These are phyloP conservation scores for Propithecus perrieri DNA, from an alignment of 2,797 vertebrate genomes.

Conservation along the genomic window DNA sequence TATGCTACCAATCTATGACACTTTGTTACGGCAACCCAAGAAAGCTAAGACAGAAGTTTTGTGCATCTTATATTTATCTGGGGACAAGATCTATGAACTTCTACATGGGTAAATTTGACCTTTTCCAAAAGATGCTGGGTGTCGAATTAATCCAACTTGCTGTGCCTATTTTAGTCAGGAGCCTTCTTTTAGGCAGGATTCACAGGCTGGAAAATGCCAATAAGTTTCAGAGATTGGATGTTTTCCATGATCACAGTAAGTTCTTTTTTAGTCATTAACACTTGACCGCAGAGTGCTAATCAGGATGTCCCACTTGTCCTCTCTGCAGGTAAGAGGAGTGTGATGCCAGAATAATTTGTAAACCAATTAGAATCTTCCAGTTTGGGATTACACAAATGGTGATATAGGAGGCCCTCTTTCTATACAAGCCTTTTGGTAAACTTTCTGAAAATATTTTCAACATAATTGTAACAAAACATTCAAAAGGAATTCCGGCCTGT, in stretches of 20 bases:
- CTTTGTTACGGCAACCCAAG: background rate
- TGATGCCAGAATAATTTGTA: background rate
- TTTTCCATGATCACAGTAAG: background rate
- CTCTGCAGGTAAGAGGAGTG: background rate
- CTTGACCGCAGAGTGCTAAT: background rate
- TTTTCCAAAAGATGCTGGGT: background rate
- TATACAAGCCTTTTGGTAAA: background rate
- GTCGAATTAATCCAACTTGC: background rate
- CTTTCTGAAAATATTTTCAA: conserved; percentile 34
- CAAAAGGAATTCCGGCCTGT: background rate
- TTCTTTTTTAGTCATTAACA: conserved; percentile 20
- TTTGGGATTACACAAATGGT: background rate
- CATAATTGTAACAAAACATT: conserved; percentile 40
- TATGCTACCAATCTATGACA: background rate
- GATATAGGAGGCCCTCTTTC: background rate
- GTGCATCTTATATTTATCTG: background rate
- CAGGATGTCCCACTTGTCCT: background rate
- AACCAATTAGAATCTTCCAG: background rate
- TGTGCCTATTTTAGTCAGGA: background rate
- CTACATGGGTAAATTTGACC: background rate
- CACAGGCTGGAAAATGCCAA: background rate
- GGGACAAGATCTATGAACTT: background rate
- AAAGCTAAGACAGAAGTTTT: background rate
- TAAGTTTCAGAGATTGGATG: background rate
- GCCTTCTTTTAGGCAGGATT: background rate